A percentile compares a stretch with the other conserved stretches of the same genome.
Evolutionary conservation across 2,797 vertebrate genomes (phyloP).

Genomic region (Mergus octosetaceus): DNA sequence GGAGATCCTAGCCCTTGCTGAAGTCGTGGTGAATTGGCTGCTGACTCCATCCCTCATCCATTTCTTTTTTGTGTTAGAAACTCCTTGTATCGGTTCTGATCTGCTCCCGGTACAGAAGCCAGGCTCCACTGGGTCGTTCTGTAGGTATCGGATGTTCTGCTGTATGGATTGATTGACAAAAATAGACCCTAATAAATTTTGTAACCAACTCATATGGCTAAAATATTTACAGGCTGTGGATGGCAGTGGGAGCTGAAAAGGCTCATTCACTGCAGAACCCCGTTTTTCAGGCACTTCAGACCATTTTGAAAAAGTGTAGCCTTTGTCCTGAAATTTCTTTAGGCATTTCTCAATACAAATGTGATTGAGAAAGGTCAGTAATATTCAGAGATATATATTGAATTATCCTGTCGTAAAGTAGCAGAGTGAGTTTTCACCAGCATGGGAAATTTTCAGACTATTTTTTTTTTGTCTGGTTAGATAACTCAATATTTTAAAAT

Average conservation of each 20-base stretch:
- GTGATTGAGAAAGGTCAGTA: conserved; percentile 2
- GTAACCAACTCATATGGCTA: neutral
- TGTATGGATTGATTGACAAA: neutral
- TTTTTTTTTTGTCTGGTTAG: neutral
- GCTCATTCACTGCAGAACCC: neutral
- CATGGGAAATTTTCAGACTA: neutral
- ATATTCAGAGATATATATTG: neutral
- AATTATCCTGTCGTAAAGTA: neutral
- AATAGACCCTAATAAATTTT: neutral
- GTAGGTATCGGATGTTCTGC: neutral
- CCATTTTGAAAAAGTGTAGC: neutral
- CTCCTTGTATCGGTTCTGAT: neutral
- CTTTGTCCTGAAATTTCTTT: neutral
- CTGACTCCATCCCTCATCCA: neutral
- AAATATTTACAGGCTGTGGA: neutral
- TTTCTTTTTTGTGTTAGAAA: neutral
- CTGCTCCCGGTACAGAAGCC: neutral
- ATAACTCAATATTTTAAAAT: conserved; percentile 50
- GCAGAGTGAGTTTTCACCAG: neutral
- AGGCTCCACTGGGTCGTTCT: rapidly evolving
- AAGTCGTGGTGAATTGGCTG: neutral
- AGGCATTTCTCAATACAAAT: conserved; percentile 21
- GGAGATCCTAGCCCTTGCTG: neutral
- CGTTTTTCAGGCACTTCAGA: neutral
- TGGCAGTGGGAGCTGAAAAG: neutral